phyloP scores from a whole-genome alignment of 2,888 invertebrate genomes.

The Andrena praecox region DNA sequence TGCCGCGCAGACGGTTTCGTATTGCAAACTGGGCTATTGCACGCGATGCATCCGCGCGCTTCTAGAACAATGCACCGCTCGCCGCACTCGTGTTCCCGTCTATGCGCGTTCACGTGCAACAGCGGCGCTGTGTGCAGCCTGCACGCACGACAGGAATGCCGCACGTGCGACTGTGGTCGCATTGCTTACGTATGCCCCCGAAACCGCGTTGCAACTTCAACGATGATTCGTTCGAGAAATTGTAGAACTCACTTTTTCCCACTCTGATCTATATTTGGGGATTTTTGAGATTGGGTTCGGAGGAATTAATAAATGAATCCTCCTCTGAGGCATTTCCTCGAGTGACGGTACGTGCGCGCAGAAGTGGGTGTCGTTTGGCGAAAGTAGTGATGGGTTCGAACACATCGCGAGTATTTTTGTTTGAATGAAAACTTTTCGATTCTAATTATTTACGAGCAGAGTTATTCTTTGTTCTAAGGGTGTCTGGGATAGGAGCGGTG shows the following conservation, averaged over 20 bases:
- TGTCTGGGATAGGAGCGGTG: too few relatives aligned
- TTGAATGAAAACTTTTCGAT: too few relatives aligned
- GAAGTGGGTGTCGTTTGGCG: too few relatives aligned
- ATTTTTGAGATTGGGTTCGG: background rate
- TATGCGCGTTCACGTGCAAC: slow-evolving; percentile 2
- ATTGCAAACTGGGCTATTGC: slow-evolving; percentile 74
- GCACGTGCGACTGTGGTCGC: slow-evolving; percentile 36
- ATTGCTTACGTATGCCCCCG: slow-evolving; percentile 46
- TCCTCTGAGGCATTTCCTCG: too few relatives aligned
- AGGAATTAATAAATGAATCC: too few relatives aligned
- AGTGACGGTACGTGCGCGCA: too few relatives aligned
- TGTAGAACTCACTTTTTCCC: background rate
- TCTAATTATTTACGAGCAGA: too few relatives aligned
- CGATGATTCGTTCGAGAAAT: background rate
- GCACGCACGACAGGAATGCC: slow-evolving; percentile 27
- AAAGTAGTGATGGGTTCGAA: too few relatives aligned
- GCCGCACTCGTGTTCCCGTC: slow-evolving; percentile 19
- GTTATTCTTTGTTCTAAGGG: too few relatives aligned
- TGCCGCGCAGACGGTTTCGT: slow-evolving; percentile 58
- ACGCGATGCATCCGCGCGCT: slow-evolving; percentile 72
- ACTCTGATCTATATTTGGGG: background rate
- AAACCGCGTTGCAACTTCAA: background rate
- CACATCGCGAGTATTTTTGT: too few relatives aligned
- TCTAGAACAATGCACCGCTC: slow-evolving; percentile 63
- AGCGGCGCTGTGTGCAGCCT: slow-evolving; percentile 15